Conservation (phyloP, 2,797 vertebrate species). For the Peromyscus aztecus region DNA sequence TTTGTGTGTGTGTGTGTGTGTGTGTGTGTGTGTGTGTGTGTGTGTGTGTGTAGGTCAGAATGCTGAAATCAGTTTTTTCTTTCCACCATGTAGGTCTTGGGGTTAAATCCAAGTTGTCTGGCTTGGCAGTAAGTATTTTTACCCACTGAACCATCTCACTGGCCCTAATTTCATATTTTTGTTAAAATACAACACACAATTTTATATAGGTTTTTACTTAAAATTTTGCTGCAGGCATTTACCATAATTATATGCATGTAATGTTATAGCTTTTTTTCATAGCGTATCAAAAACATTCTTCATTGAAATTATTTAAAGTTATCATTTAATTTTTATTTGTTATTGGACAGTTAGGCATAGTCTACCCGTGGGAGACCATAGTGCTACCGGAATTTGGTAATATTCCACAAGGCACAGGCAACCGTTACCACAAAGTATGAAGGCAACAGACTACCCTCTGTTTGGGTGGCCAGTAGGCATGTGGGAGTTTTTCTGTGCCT, state of each 20-base stretch:
- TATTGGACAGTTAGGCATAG: background rate
- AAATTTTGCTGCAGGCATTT: background rate
- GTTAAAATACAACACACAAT: background rate
- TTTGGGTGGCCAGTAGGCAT: accelerated
- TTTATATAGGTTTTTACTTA: background rate
- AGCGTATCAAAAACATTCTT: background rate
- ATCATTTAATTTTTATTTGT: background rate
- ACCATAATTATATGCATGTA: background rate
- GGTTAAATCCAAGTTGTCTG: background rate
- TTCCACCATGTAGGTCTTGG: background rate
- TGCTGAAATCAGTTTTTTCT: background rate
- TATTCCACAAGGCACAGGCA: background rate
- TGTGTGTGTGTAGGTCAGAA: background rate
- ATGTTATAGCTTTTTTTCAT: background rate
- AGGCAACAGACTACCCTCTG: background rate
- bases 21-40: background rate
- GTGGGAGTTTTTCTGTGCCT: background rate
- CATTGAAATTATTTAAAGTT: background rate
- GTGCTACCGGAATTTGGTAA: background rate
- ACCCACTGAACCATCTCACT: background rate
- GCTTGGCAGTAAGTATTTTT: background rate
- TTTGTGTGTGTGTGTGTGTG: background rate
- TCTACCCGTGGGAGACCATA: background rate
- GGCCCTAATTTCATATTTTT: background rate
- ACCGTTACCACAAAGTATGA: background rate